Evolutionary conservation across 2,113 vertebrate genomes (phyloP).

Genomic region (Macrotis lagotis): DNA sequence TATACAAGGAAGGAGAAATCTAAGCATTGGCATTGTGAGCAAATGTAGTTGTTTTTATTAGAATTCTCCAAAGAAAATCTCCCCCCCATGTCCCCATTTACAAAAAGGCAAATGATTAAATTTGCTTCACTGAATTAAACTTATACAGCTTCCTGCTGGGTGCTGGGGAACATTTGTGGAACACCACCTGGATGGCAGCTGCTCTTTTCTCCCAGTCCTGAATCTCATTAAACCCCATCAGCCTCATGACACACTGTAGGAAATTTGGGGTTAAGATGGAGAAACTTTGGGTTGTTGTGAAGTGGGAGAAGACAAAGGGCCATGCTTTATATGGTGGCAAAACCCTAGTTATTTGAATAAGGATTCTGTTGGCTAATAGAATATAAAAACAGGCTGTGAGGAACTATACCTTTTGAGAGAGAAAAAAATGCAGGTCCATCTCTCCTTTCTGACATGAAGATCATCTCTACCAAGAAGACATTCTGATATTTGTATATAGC

Average conservation of each 20-base stretch:
- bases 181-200: constrained; percentile 81
- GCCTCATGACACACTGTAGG: constrained; percentile 70
- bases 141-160: constrained; percentile 79
- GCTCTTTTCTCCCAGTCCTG: constrained; percentile 79
- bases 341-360: constrained; percentile 25
- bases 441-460: not conserved
- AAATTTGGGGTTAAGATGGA: constrained; percentile 67
- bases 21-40: constrained; percentile 30
- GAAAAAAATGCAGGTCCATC: not conserved
- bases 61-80: constrained; percentile 51
- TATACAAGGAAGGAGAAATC: constrained; percentile 44
- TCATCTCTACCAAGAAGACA: not conserved
- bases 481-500: not conserved
- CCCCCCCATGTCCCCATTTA: constrained; percentile 68
- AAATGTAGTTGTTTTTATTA: constrained; percentile 37
- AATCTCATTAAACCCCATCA: constrained; percentile 81
- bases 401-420: not conserved
- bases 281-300: constrained; percentile 34
- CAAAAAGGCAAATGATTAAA: constrained; percentile 81
- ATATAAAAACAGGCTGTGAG: not conserved
- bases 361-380: not conserved
- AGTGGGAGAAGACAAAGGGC: not conserved
- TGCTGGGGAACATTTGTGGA: constrained; percentile 78
- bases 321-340: constrained; percentile 31
- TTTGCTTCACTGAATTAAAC: constrained; percentile 81